phyloP scores from a whole-genome alignment of 1,140 invertebrate species.

The Hermetia illucens region DNA sequence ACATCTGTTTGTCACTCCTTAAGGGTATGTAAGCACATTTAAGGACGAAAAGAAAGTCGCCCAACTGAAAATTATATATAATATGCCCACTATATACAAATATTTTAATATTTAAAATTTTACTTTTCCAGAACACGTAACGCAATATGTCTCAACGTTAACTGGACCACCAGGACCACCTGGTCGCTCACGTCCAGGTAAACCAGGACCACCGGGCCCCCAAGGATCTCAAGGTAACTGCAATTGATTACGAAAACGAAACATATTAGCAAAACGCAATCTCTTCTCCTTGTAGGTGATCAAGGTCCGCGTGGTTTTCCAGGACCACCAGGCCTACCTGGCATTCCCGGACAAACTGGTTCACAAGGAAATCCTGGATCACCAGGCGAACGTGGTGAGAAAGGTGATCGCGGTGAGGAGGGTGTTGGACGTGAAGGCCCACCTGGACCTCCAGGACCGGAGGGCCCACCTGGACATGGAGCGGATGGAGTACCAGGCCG shows the following conservation, averaged over 20 bases:
- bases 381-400: conserved; percentile 30
- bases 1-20: conserved; percentile 10
- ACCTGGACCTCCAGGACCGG: conserved; percentile 46
- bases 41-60: no score
- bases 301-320: conserved; percentile 10
- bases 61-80: no score
- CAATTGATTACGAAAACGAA: background rate
- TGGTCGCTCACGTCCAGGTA: conserved; percentile 9
- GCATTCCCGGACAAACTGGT: conserved; percentile 21
- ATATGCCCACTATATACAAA: no score
- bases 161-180: conserved; percentile 17
- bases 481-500: conserved; percentile 42
- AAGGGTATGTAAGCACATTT: no score
- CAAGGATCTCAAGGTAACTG: conserved; percentile 7
- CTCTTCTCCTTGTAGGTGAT: conserved; percentile 4
- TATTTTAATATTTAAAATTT: no score
- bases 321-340: conserved; percentile 26
- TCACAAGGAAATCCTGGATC: conserved; percentile 50
- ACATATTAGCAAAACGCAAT: conserved; percentile 4
- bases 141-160: conserved; percentile 5
- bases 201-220: conserved; percentile 11
- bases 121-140: conserved; percentile 11
- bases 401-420: conserved; percentile 34
- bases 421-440: conserved; percentile 14
- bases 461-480: conserved; percentile 44